Conservation (phyloP, 1,140 invertebrate species). For the Drosophila rufa region DNA sequence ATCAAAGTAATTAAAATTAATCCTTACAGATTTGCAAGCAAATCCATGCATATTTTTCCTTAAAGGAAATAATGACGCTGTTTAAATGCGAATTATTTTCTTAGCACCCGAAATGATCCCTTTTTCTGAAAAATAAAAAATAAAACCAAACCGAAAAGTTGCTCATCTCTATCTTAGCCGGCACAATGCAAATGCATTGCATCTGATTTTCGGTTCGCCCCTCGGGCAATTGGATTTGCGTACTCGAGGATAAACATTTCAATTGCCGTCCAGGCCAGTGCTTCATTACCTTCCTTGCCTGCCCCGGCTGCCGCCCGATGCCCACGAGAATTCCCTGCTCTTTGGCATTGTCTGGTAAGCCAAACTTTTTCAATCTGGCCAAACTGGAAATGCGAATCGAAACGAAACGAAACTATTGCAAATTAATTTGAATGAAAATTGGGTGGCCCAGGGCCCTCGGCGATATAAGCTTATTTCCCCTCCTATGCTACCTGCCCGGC, state of each 20-base stretch:
- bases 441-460: slow-evolving; percentile 2
- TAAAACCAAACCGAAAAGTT: slow-evolving; percentile 9
- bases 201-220: slow-evolving; percentile 27
- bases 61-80: not conserved
- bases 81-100: not conserved
- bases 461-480: slow-evolving; percentile 1
- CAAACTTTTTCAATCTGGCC: slow-evolving; percentile 73
- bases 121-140: too few relatives aligned
- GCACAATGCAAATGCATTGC: slow-evolving; percentile 46
- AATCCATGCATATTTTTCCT: not conserved
- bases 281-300: slow-evolving; percentile 65
- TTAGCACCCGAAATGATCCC: not conserved
- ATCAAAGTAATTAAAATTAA: not conserved
- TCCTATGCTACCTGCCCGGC: slow-evolving; percentile 3
- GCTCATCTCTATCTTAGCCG: slow-evolving; percentile 39
- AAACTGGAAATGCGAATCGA: slow-evolving; percentile 34
- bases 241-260: slow-evolving; percentile 79
- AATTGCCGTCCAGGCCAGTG: slow-evolving; percentile 64
- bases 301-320: not conserved
- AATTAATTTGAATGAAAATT: slow-evolving; percentile 69
- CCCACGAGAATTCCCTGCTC: slow-evolving; percentile 8
- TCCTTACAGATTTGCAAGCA: not conserved
- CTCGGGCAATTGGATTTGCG: slow-evolving; percentile 74
- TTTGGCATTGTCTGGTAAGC: slow-evolving; percentile 39
- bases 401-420: slow-evolving; percentile 51